phyloP scores from a whole-genome alignment of 1,140 invertebrate genomes.

The Lepidurus arcticus region DNA sequence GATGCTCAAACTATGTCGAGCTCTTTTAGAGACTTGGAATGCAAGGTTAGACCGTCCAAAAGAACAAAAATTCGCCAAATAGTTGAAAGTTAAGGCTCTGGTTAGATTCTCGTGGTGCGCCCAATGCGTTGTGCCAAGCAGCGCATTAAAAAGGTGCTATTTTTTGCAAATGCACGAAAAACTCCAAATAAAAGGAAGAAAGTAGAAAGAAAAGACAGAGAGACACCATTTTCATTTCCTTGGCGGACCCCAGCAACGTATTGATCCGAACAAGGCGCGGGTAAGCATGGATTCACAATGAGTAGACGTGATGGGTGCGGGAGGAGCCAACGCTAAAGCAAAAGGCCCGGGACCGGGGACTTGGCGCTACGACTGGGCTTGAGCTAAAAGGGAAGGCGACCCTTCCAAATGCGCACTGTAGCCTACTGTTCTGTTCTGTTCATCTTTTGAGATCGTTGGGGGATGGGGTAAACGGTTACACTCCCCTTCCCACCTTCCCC shows the following conservation, averaged over 20 bases:
- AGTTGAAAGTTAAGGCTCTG: too few relatives aligned
- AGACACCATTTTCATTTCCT: not conserved
- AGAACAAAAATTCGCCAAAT: too few relatives aligned
- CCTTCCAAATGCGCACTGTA: not conserved
- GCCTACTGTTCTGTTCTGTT: not conserved
- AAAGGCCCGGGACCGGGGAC: not conserved
- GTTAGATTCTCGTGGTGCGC: too few relatives aligned
- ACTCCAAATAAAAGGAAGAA: not conserved
- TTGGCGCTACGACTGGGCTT: not conserved
- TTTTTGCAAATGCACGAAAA: not conserved
- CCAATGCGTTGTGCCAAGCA: too few relatives aligned
- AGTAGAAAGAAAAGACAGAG: not conserved
- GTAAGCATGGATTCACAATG: conserved; percentile 18
- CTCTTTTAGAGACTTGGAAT: too few relatives aligned
- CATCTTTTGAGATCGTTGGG: too few relatives aligned
- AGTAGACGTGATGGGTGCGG: conserved; percentile 3
- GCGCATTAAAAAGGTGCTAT: too few relatives aligned
- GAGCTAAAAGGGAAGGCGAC: too few relatives aligned
- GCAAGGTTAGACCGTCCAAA: too few relatives aligned
- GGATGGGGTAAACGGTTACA: too few relatives aligned
- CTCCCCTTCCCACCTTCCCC: too few relatives aligned
- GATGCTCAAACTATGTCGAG: too few relatives aligned
- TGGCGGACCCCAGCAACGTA: not conserved
- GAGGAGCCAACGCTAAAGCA: not conserved
- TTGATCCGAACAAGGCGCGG: conserved; percentile 5